Conservation (phyloP, 2,888 invertebrate species). For the Calliphora vomitoria region DNA sequence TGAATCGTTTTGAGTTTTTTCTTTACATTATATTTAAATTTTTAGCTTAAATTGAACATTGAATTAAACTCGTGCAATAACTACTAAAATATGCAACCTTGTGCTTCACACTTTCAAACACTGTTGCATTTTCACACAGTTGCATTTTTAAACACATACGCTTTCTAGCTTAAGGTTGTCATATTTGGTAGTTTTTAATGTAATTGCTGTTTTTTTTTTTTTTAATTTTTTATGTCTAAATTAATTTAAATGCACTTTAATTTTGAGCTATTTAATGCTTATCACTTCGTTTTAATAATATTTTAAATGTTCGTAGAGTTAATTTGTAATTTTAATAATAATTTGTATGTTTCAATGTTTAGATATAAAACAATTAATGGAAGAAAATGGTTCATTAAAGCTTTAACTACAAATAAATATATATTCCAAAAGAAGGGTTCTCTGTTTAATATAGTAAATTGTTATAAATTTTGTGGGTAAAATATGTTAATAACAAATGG, state of each 20-base stretch:
- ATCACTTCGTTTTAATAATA: slow-evolving; percentile 2
- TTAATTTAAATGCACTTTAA: slow-evolving; percentile 37
- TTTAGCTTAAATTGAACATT: slow-evolving; percentile 9
- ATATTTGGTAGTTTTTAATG: slow-evolving; percentile 36
- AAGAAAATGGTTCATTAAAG: slow-evolving; percentile 74
- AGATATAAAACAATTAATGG: slow-evolving; percentile 12
- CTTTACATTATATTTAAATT: slow-evolving; percentile 16
- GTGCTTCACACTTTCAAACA: neutral
- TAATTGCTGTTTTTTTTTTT: neutral
- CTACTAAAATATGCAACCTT: slow-evolving; percentile 50
- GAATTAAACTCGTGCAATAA: neutral
- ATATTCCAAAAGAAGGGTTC: slow-evolving; percentile 69
- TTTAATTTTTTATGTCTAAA: neutral
- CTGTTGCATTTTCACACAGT: slow-evolving; percentile 13
- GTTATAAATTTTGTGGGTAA: slow-evolving; percentile 23
- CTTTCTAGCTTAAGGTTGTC: slow-evolving; percentile 17
- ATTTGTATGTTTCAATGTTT: neutral
- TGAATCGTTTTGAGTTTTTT: slow-evolving; percentile 65
- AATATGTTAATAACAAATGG: neutral
- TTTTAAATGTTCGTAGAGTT: slow-evolving; percentile 34
- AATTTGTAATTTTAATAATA: slow-evolving; percentile 4
- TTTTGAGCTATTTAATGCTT: neutral
- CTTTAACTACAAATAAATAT: slow-evolving; percentile 49
- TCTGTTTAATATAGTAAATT: slow-evolving; percentile 40
- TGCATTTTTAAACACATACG: neutral